Percentiles rank a stretch among this genome's conserved stretches.
These are phyloP conservation scores for Cossypha niveicapilla DNA, from an alignment of 2,797 vertebrate genomes.

Conservation along the genomic window DNA sequence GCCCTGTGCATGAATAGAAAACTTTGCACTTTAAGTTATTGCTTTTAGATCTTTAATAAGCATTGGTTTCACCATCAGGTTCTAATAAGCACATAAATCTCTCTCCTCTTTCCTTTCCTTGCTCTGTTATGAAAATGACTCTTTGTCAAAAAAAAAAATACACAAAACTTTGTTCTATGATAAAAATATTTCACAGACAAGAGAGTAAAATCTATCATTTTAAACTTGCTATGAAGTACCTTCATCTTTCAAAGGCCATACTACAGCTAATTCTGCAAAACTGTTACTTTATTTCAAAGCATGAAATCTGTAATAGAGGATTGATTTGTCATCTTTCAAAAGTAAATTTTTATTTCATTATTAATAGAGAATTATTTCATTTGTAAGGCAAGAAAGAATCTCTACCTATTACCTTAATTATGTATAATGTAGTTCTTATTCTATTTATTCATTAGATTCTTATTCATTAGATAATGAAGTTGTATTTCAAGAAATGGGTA, in stretches of 20 bases:
- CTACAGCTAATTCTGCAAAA: neutral
- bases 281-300: neutral
- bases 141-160: neutral
- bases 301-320: neutral
- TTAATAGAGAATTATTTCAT: neutral
- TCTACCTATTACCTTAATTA: neutral
- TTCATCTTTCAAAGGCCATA: neutral
- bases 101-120: neutral
- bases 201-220: neutral
- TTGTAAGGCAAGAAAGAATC: neutral
- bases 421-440: neutral
- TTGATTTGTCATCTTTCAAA: neutral
- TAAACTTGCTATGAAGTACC: neutral
- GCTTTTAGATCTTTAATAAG: neutral
- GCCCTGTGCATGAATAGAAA: neutral
- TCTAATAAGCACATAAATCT: neutral
- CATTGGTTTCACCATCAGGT: neutral
- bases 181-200: neutral
- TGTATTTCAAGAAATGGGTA: neutral
- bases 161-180: neutral
- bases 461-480: neutral
- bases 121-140: neutral
- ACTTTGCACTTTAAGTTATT: neutral
- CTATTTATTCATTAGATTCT: neutral
- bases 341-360: neutral